phyloP scores from a whole-genome alignment of 2,113 vertebrate genomes.

The Rhea americana region DNA sequence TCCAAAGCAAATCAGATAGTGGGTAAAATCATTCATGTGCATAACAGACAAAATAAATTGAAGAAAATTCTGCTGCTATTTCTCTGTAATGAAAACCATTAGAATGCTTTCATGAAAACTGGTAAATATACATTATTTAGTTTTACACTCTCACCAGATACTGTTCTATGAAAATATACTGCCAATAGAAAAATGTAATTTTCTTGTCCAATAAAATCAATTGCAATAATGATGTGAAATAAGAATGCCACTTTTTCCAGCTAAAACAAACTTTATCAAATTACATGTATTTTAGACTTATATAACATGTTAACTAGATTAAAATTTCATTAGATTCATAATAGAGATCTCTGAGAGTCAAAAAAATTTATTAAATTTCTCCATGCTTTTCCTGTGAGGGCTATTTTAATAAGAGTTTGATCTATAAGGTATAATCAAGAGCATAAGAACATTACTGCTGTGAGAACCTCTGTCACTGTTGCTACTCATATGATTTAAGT shows the following conservation, averaged over 20 bases:
- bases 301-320: neutral
- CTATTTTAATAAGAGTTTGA: constrained; percentile 1
- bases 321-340: neutral
- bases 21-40: neutral
- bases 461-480: neutral
- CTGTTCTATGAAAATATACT: constrained; percentile 13
- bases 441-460: neutral
- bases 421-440: neutral
- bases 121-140: neutral
- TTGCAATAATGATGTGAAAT: neutral
- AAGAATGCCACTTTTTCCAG: neutral
- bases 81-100: neutral
- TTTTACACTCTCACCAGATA: neutral
- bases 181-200: neutral
- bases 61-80: neutral
- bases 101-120: constrained; percentile 7
- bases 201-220: constrained; percentile 14
- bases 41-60: neutral
- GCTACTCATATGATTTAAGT: neutral
- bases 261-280: neutral
- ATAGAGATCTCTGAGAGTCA: constrained; percentile 4
- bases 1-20: neutral
- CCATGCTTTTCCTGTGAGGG: neutral
- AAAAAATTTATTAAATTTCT: neutral
- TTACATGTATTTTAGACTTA: neutral